Evolutionary conservation across 2,797 vertebrate genomes (phyloP), one percentile per base, ranked within the genome.

Genomic region (Rhinichthys osculus): DNA sequence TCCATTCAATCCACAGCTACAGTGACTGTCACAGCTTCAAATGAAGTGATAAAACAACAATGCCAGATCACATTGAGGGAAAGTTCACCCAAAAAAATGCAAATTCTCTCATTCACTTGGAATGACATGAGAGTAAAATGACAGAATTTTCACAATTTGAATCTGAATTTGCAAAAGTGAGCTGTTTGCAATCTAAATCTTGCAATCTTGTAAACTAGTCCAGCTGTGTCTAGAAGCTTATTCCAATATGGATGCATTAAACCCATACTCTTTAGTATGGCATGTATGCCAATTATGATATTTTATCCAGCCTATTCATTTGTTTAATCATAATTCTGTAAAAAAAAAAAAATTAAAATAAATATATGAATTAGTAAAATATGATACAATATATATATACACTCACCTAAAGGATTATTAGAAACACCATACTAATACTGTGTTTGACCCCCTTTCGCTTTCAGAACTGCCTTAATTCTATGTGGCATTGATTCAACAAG

Each of bases 21-120:
- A 79, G n/a, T 27, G 27, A 64, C 77, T 66, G 57, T 66, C 59
- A 66, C 44, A 54, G 44, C 70, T 19, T 57, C 50, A 54, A 77
- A 35, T 42, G 52, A 62, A 78, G 54, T 62, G 78, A 66, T 79
- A 47, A 44, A 79, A 66, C 57, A 64, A 79, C 57, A 42, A 42
- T 40, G n/a, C 62, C 57, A 33, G 14, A 79, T 64, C 16, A 44
- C 16, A 47, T 78, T n/a, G 42, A 62, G 40, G 11, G 14, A 62
- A 42, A 78, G 14, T 62, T 62, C 54, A 40, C 76, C 35, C 57
- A 4, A 14, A 4, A 44, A 57, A 62, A 35, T 14, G 6, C 21
- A 33, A 80, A 64, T 44, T 44, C 33, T n/a, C 1, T 78, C 76
- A 59, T 27, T 62, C 23, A 42, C 14, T 10, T 78, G 14, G 38